Conservation (phyloP, 2,888 invertebrate genomes). For the Cephus spinipes region DNA sequence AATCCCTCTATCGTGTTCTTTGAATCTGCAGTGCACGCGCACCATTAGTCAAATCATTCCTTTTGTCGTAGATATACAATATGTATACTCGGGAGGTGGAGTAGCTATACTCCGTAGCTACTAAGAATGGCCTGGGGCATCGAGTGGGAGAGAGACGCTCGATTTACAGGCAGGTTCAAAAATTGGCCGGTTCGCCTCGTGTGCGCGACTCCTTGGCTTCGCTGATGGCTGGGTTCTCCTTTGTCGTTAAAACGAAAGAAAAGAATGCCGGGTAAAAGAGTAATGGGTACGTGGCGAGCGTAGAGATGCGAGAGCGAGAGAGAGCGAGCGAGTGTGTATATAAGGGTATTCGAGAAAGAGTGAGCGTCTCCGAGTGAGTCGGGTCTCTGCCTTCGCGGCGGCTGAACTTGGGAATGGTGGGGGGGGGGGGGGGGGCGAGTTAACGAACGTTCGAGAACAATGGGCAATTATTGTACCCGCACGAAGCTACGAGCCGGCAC, state of each 20-base stretch:
- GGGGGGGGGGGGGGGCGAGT: neutral
- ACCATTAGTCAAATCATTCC: neutral
- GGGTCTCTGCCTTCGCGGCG: neutral
- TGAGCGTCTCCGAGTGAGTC: neutral
- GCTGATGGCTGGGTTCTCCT: neutral
- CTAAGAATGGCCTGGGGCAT: neutral
- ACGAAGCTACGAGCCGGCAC: neutral
- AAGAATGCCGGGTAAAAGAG: neutral
- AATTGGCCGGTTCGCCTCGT: neutral
- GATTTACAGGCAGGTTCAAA: neutral
- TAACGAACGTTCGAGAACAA: constrained; percentile 32
- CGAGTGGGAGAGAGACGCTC: neutral
- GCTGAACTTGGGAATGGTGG: neutral
- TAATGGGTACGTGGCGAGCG: neutral
- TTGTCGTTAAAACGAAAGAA: neutral
- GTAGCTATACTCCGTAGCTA: neutral
- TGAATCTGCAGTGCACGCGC: neutral
- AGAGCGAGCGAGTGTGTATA: too few species aligned
- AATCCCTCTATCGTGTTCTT: neutral
- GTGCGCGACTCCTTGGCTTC: neutral
- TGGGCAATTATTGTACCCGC: constrained; percentile 29
- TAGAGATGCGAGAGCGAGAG: neutral
- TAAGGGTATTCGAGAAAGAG: neutral
- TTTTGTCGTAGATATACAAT: neutral
- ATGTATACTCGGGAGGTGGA: neutral